These are phyloP conservation scores for Meghimatium bilineatum DNA, from an alignment of 2,888 invertebrate genomes.

Conservation along the genomic window DNA sequence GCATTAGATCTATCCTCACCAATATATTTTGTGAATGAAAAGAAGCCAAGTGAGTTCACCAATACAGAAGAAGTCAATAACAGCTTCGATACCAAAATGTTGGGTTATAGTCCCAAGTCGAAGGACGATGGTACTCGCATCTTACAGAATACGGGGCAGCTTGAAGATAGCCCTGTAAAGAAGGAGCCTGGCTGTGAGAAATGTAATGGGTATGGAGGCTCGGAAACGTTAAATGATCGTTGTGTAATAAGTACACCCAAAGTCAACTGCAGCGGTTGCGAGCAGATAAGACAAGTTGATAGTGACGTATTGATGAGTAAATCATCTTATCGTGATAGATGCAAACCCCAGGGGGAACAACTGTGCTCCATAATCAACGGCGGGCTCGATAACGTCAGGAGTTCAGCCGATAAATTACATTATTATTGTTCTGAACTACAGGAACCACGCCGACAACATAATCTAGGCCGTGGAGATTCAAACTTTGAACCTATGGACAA, in stretches of 20 bases:
- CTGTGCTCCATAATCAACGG: neutral
- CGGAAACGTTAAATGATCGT: neutral
- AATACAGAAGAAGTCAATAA: neutral
- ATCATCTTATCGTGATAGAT: conserved; percentile 13
- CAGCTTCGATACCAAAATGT: neutral
- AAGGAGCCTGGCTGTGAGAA: neutral
- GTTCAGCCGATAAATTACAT: conserved; percentile 19
- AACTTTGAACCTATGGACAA: neutral
- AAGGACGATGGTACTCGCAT: neutral
- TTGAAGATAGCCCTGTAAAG: neutral
- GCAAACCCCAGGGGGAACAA: neutral
- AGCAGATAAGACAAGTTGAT: neutral
- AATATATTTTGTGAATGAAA: neutral
- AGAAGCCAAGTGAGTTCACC: neutral
- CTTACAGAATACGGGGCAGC: neutral
- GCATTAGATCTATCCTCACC: conserved; percentile 31
- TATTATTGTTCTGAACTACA: conserved; percentile 33
- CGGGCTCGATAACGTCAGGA: neutral
- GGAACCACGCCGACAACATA: neutral
- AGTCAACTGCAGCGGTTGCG: neutral
- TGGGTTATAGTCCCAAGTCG: neutral
- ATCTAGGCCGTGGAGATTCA: neutral
- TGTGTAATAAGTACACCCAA: neutral
- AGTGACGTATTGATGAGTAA: neutral
- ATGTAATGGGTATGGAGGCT: neutral